phyloP scores from a whole-genome alignment of 2,888 invertebrate genomes.

The Dicranocentrus wangi region DNA sequence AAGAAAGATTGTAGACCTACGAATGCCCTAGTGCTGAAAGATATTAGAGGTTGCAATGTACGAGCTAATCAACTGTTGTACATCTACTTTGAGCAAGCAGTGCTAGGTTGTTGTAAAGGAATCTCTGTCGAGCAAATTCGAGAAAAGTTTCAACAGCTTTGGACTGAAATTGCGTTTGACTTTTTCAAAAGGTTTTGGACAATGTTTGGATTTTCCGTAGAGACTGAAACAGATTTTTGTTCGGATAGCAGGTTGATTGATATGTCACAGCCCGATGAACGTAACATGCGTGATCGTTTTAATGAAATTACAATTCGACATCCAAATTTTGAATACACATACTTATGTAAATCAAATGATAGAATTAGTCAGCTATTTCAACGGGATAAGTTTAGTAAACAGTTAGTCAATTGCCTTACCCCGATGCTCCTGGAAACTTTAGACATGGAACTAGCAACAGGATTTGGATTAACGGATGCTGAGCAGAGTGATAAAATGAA shows the following conservation, averaged over 20 bases:
- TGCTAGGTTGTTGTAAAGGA: neutral
- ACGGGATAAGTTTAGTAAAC: neutral
- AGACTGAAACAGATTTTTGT: neutral
- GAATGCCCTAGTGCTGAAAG: too few species aligned
- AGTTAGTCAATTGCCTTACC: neutral
- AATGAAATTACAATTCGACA: neutral
- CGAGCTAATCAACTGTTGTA: neutral
- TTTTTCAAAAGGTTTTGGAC: slow-evolving; percentile 10
- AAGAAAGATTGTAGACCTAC: too few species aligned
- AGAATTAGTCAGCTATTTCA: slow-evolving; percentile 1
- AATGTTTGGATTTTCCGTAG: neutral
- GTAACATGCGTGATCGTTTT: neutral
- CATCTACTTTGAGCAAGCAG: slow-evolving; percentile 17
- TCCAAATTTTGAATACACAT: neutral
- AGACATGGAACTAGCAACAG: neutral
- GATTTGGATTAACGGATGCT: neutral
- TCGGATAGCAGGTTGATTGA: neutral
- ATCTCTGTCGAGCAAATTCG: neutral
- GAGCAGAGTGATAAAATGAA: neutral
- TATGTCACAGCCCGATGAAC: neutral
- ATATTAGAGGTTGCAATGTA: too few species aligned
- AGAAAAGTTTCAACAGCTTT: slow-evolving; percentile 1
- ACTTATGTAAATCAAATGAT: neutral
- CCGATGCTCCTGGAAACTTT: neutral
- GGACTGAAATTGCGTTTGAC: neutral